Evolutionary conservation across 1,140 invertebrate species (phyloP).

Genomic region (Physella acuta): DNA sequence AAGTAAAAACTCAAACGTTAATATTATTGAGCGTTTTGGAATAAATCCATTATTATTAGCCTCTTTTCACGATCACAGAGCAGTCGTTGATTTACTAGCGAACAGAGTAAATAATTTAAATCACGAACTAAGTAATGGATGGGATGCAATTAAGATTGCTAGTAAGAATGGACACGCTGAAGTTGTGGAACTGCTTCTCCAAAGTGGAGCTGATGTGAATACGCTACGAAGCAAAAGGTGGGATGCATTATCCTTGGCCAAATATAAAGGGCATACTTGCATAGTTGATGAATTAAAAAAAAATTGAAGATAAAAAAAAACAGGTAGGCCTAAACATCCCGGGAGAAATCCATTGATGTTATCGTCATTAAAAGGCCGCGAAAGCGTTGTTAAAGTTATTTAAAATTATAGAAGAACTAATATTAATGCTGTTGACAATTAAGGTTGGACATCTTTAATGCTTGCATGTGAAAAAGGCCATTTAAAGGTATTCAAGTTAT

Average conservation of each 20-base stretch:
- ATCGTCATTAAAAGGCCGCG: no score
- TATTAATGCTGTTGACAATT: background rate
- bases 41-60: no score
- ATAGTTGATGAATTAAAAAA: background rate
- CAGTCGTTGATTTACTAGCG: no score
- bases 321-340: no score
- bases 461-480: background rate
- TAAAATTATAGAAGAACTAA: no score
- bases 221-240: background rate
- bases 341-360: no score
- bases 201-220: background rate
- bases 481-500: background rate
- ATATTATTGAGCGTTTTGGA: no score
- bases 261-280: background rate
- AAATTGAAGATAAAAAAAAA: no score
- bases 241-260: background rate
- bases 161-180: background rate
- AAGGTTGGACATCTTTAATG: constrained; percentile 10
- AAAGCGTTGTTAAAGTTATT: no score
- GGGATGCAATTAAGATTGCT: background rate
- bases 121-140: background rate
- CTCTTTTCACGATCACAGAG: no score
- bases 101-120: constrained; percentile 8
- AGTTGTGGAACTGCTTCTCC: background rate
- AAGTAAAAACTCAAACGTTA: no score